These are phyloP conservation scores for Neodontobutis hainanensis DNA, from an alignment of 2,113 vertebrate species.

Conservation along the genomic window DNA sequence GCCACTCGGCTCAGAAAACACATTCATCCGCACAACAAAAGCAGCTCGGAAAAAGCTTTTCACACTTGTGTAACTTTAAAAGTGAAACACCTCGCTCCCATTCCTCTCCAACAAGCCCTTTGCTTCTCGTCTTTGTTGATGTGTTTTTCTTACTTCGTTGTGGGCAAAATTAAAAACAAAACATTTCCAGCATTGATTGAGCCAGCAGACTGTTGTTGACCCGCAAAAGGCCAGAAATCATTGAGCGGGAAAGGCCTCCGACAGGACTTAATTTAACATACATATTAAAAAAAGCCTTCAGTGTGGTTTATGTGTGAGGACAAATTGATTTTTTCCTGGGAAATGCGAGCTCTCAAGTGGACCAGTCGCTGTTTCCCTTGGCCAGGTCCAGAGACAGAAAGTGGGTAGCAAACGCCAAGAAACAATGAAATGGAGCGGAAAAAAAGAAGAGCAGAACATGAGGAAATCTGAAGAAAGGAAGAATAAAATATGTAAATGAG, in stretches of 20 bases:
- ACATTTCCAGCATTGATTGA: constrained; percentile 23
- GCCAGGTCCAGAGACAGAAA: constrained; percentile 20
- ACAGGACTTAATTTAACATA: constrained; percentile 37
- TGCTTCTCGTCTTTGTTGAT: constrained; percentile 26
- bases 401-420: constrained; percentile 23
- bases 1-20: constrained; percentile 34
- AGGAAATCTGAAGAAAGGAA: constrained; percentile 7
- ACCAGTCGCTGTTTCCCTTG: constrained; percentile 47
- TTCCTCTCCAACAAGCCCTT: constrained; percentile 36
- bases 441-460: constrained; percentile 3
- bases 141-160: constrained; percentile 37
- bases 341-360: constrained; percentile 49
- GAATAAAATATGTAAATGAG: constrained; percentile 11
- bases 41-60: constrained; percentile 31
- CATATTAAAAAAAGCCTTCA: constrained; percentile 43
- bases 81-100: constrained; percentile 32
- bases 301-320: constrained; percentile 56
- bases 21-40: constrained; percentile 35
- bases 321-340: constrained; percentile 66
- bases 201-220: constrained; percentile 17
- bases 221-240: constrained; percentile 18
- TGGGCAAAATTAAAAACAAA: constrained; percentile 52
- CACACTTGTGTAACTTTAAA: constrained; percentile 37
- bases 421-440: constrained; percentile 22
- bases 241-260: constrained; percentile 31